Conservation (phyloP, 1,140 invertebrate species). For the Cydia splendana region DNA sequence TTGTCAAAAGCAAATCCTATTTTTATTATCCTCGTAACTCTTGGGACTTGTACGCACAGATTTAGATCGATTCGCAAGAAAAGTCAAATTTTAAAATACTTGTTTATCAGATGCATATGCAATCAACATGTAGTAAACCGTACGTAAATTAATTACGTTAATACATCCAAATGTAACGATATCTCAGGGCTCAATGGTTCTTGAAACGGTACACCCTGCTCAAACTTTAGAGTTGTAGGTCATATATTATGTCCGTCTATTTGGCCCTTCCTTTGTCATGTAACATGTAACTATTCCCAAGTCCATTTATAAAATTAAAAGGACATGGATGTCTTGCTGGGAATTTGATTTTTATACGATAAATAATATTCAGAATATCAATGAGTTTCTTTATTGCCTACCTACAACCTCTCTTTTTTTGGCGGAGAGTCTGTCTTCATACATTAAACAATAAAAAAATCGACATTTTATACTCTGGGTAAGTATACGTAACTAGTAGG, state of each 20-base stretch:
- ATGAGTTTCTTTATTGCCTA: no score
- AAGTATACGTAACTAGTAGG: no score
- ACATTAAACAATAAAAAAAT: no score
- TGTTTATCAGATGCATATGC: not conserved
- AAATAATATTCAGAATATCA: not conserved
- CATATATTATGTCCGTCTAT: not conserved
- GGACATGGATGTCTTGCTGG: not conserved
- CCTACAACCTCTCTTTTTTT: no score
- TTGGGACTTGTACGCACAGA: no score
- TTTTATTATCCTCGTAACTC: no score
- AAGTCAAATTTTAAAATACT: no score
- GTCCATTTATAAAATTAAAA: constrained; percentile 13
- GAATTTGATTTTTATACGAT: not conserved
- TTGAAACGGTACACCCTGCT: constrained; percentile 13
- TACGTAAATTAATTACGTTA: not conserved
- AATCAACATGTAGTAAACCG: not conserved
- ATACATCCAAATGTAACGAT: not conserved
- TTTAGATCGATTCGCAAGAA: no score
- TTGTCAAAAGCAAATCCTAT: no score
- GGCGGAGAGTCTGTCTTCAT: no score
- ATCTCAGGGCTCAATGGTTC: not conserved
- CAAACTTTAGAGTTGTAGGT: not conserved
- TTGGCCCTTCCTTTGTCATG: not conserved
- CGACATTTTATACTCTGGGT: no score
- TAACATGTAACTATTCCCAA: not conserved